phyloP scores from a whole-genome alignment of 2,888 invertebrate species.

The Periphyllus acericola region DNA sequence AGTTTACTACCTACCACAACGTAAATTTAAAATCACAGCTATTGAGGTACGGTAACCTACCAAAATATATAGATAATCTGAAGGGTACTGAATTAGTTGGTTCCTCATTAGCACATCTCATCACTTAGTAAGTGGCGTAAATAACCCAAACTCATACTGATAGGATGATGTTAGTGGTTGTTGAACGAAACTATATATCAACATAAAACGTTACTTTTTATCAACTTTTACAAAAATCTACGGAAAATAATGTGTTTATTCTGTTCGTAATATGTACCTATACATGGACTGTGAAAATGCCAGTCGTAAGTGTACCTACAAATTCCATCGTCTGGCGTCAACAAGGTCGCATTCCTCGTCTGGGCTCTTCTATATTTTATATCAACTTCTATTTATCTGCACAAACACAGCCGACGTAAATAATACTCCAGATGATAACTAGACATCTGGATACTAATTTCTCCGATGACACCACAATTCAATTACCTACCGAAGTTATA shows the following conservation, averaged over 20 bases:
- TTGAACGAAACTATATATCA: not conserved
- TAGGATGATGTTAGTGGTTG: not conserved
- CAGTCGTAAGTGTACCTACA: slow-evolving; percentile 30
- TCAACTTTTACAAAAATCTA: slow-evolving; percentile 22
- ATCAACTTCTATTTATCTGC: slow-evolving; percentile 24
- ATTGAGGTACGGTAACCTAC: not conserved
- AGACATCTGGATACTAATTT: slow-evolving; percentile 33
- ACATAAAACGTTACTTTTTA: not conserved
- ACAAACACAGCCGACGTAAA: not conserved
- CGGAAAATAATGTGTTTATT: not conserved
- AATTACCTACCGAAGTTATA: slow-evolving; percentile 16
- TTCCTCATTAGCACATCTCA: not conserved
- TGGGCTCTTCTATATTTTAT: slow-evolving; percentile 38
- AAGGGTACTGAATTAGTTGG: not conserved
- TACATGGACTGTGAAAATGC: slow-evolving; percentile 37
- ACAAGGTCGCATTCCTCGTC: slow-evolving; percentile 56
- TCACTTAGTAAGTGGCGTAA: not conserved
- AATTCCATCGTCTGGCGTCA: slow-evolving; percentile 57
- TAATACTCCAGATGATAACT: slow-evolving; percentile 47
- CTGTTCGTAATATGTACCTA: not conserved
- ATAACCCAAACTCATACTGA: not conserved
- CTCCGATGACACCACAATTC: slow-evolving; percentile 35
- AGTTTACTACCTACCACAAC: not conserved
- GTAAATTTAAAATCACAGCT: not conserved
- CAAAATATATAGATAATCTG: not conserved